Conservation (phyloP, 2,888 invertebrate species). For the Girardia tigrina region DNA sequence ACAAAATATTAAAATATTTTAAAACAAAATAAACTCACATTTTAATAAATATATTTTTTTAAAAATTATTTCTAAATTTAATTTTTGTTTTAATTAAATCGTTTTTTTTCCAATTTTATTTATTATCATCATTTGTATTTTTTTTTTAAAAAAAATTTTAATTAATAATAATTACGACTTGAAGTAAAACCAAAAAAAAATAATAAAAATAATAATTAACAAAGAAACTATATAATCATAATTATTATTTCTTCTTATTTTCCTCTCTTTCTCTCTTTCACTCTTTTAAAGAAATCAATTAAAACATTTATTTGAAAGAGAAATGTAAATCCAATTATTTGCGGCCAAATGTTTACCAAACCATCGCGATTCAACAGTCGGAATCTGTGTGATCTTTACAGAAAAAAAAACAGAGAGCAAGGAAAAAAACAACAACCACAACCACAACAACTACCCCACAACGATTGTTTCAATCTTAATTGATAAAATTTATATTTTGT, state of each 20-base stretch:
- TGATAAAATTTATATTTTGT: neutral
- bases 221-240: neutral
- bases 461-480: neutral
- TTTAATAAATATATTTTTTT: too few relatives aligned
- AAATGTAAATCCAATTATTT: neutral
- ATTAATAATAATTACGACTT: neutral
- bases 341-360: neutral
- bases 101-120: too few relatives aligned
- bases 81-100: too few relatives aligned
- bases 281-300: neutral
- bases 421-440: neutral
- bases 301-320: neutral
- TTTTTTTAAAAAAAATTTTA: neutral
- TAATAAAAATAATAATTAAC: neutral
- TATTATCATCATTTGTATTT: too few relatives aligned
- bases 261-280: neutral
- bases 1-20: too few relatives aligned
- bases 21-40: too few relatives aligned
- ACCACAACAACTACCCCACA: too few relatives aligned
- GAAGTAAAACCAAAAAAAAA: neutral
- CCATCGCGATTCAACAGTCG: neutral
- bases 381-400: neutral
- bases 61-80: too few relatives aligned
- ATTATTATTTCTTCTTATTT: neutral
- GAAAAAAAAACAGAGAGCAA: neutral